Evolutionary conservation across 2,888 invertebrate genomes (phyloP), one percentile per base, ranked within the genome.

Genomic region (Microdon myrmicae): DNA sequence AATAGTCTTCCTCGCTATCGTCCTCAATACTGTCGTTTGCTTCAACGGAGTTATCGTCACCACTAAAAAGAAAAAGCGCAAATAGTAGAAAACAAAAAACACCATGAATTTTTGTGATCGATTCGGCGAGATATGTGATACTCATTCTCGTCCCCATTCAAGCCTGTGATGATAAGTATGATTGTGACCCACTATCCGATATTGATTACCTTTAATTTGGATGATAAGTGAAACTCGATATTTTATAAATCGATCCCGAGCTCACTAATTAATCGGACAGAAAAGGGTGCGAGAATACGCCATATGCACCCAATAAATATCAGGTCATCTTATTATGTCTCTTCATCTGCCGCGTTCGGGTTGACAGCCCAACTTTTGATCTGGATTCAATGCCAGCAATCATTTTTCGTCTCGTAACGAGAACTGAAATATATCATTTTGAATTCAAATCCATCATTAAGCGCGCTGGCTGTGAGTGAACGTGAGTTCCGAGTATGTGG

Each of bases 1-100:
- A 67, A 12, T 75, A 71, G 39, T 77, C 71, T 29, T 68, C 60
- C 43, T 67, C 67, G 44, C 55, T 67, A 34, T 53, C 22, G 19
- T 34, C 45, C 35, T 26, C 31, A 37, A 25, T 51, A 10, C 41
- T 9, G 2, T 26, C 13, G 9, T 12, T 12, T 17, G 16, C 19
- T 26, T 26, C 31, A 12, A 22, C 23, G 14, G 37, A 13, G 9
- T 48, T 51, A 28, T 31, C 37, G 20, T 45, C 34, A 19, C 5
- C 38, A 22, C 41, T 59, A 23, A 26, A 32, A 51, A 12, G n/a
- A 17, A 29, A 41, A 32, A 8, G n/a, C n/a, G n/a, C n/a, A n/a
- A n/a, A n/a, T n/a, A n/a, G n/a, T n/a, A n/a, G n/a, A n/a, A n/a
- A n/a, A n/a, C n/a, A n/a, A n/a, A n/a, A n/a, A n/a, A n/a, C n/a